Base-by-base conservation (phyloP, 2,888 invertebrate genomes). In the Microctonus hyperodae region DNA sequence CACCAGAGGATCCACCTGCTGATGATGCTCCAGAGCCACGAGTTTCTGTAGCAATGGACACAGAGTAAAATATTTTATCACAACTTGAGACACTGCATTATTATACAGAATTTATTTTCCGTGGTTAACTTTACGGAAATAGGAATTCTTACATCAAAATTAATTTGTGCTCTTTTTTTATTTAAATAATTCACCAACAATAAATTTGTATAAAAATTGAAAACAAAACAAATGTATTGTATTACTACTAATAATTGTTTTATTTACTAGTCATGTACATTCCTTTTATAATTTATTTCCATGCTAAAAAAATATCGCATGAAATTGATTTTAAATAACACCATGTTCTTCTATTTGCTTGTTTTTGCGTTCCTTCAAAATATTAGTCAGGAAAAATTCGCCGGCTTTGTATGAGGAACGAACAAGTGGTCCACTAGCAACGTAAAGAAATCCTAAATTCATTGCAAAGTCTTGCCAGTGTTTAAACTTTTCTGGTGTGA, bases 381-480 rank as follows among this genome's bases (percentile, higher is more conserved):
- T 89, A 79, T 93, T 94, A 1, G 91, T 87, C 22, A 96, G 91
- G 80, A 95, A 95, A 84, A 93, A 94, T 86, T 97, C 96, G 2
- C 98, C 99, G n/a, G 99, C 99, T 82, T 96, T 93, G 79, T 98
- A 99, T 0, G 98, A 98, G 64, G 97, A 97, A 48, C 98, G 86
- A 0, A 99, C 98, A 7, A 99, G 87, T 0, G 99, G 98, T 0
- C 99, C 99, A 84, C 97, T 97, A 13, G 99, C 99, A 0, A 96
- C 96, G 85, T 98, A 99, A 0, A 95, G 86, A 86, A 99, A 99
- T 11, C 98, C 98, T 72, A 98, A 84, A 74, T 92, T 87, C 64
- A 89, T 87, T 0, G 98, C 98, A 6, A 90, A 85, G 23, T 86
- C 84, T 83, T 96, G 93, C 97, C 97, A 98, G 64, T 90, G 86